These are phyloP conservation scores for Aphelenchoides bicaudatus DNA, from an alignment of 2,888 invertebrate species.

Conservation along the genomic window DNA sequence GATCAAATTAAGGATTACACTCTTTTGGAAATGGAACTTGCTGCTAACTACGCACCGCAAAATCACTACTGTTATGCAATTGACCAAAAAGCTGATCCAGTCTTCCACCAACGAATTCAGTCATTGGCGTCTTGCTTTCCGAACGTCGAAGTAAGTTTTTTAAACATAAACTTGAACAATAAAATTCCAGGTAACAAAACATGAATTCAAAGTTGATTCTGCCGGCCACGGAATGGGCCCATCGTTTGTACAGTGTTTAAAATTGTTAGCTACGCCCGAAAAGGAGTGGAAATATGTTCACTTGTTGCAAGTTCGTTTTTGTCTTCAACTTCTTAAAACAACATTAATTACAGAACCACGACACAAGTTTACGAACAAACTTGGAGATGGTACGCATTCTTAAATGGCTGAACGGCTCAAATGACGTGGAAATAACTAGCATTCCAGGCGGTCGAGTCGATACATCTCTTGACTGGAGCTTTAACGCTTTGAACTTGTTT, in stretches of 20 bases:
- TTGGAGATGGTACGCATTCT: slow-evolving; percentile 20
- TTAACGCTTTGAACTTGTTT: slow-evolving; percentile 20
- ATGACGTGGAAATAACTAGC: slow-evolving; percentile 19
- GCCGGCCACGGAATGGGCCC: slow-evolving; percentile 23
- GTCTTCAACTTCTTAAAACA: no score
- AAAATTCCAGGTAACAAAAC: slow-evolving; percentile 21
- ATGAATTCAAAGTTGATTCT: slow-evolving; percentile 22
- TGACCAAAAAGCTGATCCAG: slow-evolving; percentile 7
- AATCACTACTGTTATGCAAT: slow-evolving; percentile 23
- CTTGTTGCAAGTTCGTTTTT: slow-evolving; percentile 24
- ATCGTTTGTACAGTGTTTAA: slow-evolving; percentile 21
- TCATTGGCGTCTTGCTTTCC: slow-evolving; percentile 22
- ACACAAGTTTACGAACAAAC: slow-evolving; percentile 17
- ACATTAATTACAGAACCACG: slow-evolving; percentile 22
- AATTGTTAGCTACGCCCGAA: slow-evolving; percentile 15
- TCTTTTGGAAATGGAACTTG: slow-evolving; percentile 20
- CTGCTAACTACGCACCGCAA: slow-evolving; percentile 18
- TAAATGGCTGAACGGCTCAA: slow-evolving; percentile 23
- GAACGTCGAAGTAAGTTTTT: slow-evolving; percentile 22
- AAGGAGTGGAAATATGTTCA: slow-evolving; percentile 25
- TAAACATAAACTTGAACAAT: not conserved
- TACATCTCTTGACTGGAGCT: slow-evolving; percentile 16
- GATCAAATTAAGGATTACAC: slow-evolving; percentile 20
- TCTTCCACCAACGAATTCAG: slow-evolving; percentile 18
- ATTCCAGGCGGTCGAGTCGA: slow-evolving; percentile 10